Conservation (phyloP, 2,888 invertebrate genomes). For the Tenthredo distinguenda region DNA sequence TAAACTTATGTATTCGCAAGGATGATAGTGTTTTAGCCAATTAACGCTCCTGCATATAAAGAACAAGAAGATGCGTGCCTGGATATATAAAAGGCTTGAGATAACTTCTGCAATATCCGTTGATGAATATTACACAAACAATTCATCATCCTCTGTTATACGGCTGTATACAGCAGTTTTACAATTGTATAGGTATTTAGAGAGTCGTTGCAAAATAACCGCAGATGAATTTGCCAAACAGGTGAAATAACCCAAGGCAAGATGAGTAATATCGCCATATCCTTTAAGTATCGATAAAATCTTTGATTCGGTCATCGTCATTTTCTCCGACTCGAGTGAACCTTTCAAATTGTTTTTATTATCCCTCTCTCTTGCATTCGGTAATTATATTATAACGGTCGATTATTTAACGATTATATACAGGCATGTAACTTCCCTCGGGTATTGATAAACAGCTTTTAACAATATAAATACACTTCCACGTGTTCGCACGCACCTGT, state of each 20-base stretch:
- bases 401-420: constrained; percentile 3
- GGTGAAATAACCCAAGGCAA: neutral
- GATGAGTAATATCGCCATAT: neutral
- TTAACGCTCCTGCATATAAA: neutral
- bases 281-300: constrained; percentile 11
- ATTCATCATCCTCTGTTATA: neutral
- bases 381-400: neutral
- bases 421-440: too few relatives aligned
- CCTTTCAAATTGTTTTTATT: neutral
- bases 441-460: neutral
- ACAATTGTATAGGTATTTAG: neutral
- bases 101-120: constrained; percentile 8
- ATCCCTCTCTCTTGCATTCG: neutral
- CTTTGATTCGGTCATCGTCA: neutral
- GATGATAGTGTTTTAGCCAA: neutral
- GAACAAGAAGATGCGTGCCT: neutral
- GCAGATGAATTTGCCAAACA: neutral
- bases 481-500: neutral
- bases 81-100: neutral
- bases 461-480: neutral
- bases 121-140: neutral
- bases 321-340: neutral
- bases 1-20: neutral
- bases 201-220: neutral
- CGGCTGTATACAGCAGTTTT: neutral